phyloP scores from a whole-genome alignment of 92 coral and sea anemone genomes.

The Zoanthus gigantus region DNA sequence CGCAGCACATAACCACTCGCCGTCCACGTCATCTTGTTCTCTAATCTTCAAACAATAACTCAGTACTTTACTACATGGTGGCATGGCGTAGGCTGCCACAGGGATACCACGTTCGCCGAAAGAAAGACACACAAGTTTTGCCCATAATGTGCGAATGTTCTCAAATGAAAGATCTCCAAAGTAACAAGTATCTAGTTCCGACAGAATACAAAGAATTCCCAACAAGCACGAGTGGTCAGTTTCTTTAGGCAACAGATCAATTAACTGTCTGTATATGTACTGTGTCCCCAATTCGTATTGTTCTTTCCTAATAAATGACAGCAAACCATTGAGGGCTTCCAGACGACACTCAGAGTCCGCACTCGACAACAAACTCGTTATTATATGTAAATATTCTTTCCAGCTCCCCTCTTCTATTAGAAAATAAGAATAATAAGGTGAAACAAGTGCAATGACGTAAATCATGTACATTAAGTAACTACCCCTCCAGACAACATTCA shows the following conservation, averaged over 20 bases:
- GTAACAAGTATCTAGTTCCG: slow-evolving; percentile 15
- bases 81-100: slow-evolving; percentile 67
- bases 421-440: background rate
- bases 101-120: slow-evolving; percentile 59
- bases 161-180: slow-evolving; percentile 25
- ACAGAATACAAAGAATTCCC: slow-evolving; percentile 55
- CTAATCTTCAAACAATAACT: background rate
- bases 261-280: slow-evolving; percentile 12
- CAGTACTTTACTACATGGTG: slow-evolving; percentile 61
- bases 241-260: slow-evolving; percentile 57
- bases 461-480: too few relatives aligned
- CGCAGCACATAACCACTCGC: slow-evolving; percentile 32
- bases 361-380: slow-evolving; percentile 33
- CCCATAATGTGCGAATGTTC: slow-evolving; percentile 52
- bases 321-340: slow-evolving; percentile 54
- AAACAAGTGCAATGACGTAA: too few relatives aligned
- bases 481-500: too few relatives aligned
- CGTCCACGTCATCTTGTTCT: slow-evolving; percentile 8
- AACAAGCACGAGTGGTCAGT: slow-evolving; percentile 68
- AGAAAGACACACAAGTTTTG: slow-evolving; percentile 31
- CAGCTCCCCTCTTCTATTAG: slow-evolving; percentile 17
- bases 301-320: slow-evolving; percentile 10
- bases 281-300: background rate
- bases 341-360: slow-evolving; percentile 55
- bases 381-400: slow-evolving; percentile 1